Evolutionary conservation across 2,113 vertebrate genomes (phyloP).

Genomic region (Micromys minutus): DNA sequence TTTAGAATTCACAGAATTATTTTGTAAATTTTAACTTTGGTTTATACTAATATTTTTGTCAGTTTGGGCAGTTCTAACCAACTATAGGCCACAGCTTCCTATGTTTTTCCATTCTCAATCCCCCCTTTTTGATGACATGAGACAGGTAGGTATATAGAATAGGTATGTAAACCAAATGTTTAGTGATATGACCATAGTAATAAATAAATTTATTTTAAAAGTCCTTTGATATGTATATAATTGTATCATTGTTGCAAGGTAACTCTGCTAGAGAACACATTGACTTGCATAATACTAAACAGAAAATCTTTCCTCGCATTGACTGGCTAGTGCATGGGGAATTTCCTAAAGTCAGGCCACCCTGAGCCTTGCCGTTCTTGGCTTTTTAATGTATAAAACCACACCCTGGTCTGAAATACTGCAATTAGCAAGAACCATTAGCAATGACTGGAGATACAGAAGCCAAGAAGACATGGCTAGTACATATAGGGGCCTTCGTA

Average conservation of each 20-base stretch:
- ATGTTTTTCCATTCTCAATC: not conserved
- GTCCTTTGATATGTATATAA: not conserved
- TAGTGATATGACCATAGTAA: not conserved
- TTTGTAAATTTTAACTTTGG: conserved; percentile 40
- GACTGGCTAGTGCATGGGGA: not conserved
- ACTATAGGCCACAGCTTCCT: not conserved
- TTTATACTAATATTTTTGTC: not conserved
- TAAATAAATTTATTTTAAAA: not conserved
- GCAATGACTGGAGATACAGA: not conserved
- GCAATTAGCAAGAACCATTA: not conserved
- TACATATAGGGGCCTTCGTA: not conserved
- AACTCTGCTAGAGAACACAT: not conserved
- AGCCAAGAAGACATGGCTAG: not conserved
- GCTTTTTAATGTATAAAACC: not conserved
- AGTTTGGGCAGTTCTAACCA: not conserved
- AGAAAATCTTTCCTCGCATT: not conserved
- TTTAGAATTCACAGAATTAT: conserved; percentile 22
- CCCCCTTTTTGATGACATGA: not conserved
- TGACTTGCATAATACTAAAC: not conserved
- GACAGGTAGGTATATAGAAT: not conserved
- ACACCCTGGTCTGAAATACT: not conserved
- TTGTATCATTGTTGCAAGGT: not conserved
- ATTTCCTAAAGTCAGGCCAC: not conserved
- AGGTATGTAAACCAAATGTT: not conserved
- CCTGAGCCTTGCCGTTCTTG: not conserved